Evolutionary conservation across 2,797 vertebrate species (phyloP), one percentile per base, ranked within the genome.

Genomic region (Urosaurus nigricauda): DNA sequence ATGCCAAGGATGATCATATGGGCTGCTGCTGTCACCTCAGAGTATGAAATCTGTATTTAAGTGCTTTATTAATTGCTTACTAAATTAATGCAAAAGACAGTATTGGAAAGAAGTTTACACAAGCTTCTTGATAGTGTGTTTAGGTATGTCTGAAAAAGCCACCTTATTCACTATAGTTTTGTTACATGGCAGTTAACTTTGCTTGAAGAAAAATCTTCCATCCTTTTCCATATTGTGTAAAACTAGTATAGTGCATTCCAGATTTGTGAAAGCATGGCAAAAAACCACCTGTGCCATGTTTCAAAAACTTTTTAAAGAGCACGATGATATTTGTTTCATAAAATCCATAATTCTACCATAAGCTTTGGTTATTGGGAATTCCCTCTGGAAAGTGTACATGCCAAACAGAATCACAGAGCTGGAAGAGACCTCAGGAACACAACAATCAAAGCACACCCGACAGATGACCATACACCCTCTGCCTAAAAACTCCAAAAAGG

Each of bases 21-120:
- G 19, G 5, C 0, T 91, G 60, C 43, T 92, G 24, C 26, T 80
- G 12, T 29, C 68, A 89, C 29, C 89, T 79, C n/a, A 75, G 37
- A 79, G 47, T 53, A 73, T 63, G 40, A 84, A 81, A 5, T 86
- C 8, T 2, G 71, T 58, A 83, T 58, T 0, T 87, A 71, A 37
- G 37, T 16, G 7, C 11, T 73, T 13, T 80, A 37, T 63, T 92
- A 85, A 93, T 68, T 32, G 65, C 13, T 9, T 11, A 68, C 26
- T 68, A 68, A 68, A 32, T 68, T 68, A 68, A 68, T 68, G 11
- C 26, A 68, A 68, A 68, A 68, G 9, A 32, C 19, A 68, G 32
- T 68, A 32, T 68, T 32, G 29, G 29, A 68, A 68, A 68, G 26
- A 68, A 68, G 9, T 32, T 12, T 32, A 32, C 11, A 68, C 12